Evolutionary conservation across 2,888 invertebrate species (phyloP).

Genomic region (Lobophora halterata): DNA sequence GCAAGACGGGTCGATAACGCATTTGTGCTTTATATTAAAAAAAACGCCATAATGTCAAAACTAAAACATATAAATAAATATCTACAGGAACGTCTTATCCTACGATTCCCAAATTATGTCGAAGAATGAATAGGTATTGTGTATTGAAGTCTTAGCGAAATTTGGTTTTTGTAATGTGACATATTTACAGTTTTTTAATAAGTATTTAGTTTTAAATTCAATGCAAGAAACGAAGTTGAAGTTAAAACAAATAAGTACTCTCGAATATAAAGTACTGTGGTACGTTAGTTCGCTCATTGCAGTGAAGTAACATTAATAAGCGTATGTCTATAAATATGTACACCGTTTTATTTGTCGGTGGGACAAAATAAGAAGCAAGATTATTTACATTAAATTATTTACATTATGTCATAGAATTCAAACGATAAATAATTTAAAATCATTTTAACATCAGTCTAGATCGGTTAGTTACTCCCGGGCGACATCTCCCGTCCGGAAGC

Average conservation of each 20-base stretch:
- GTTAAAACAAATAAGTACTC: background rate
- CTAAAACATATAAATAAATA: conserved; percentile 33
- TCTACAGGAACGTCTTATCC: conserved; percentile 40
- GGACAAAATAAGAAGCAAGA: conserved; percentile 65
- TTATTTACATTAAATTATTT: conserved; percentile 51
- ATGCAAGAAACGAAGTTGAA: conserved; percentile 11
- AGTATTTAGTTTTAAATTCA: conserved; percentile 7
- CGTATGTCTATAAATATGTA: conserved; percentile 36
- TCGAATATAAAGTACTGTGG: too few species aligned
- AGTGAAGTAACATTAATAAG: conserved; percentile 37
- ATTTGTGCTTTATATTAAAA: conserved; percentile 19
- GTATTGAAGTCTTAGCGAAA: background rate
- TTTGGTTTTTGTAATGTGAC: conserved; percentile 3
- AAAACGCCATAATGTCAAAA: conserved; percentile 39
- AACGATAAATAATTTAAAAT: conserved; percentile 69
- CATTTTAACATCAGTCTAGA: conserved; percentile 53
- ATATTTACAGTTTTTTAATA: conserved; percentile 17
- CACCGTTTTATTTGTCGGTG: conserved; percentile 55
- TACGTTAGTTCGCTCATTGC: conserved; percentile 30
- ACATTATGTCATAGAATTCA: conserved; percentile 53
- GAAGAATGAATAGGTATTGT: background rate
- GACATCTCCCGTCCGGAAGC: conserved; percentile 31
- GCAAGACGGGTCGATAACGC: too few species aligned
- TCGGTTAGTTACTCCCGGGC: conserved; percentile 37
- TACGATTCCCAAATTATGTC: conserved; percentile 7